Base-by-base conservation (phyloP, 2,888 invertebrate species). In the Drosophila diplacantha region DNA sequence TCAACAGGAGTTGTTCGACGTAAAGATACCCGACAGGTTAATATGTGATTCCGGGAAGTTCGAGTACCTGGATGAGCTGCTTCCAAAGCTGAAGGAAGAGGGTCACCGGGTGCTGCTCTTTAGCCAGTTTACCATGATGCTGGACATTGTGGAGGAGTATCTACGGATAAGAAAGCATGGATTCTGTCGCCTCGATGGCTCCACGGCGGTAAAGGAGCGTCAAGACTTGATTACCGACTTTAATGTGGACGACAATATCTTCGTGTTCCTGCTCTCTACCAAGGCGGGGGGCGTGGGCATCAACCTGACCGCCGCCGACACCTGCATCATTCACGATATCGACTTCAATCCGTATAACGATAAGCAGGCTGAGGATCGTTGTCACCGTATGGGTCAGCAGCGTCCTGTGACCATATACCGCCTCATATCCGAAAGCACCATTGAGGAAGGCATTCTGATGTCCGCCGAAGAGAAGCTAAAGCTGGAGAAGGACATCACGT, bases 331-430 rank as follows among this genome's bases (percentile, higher is more conserved):
- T 71, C 98, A 99, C 87, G 99, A 99, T 86, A 96, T 98, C 51
- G 99, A 99, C 90, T 98, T 97, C 88, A 99, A 99, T 90, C 98
- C 98, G 0, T 98, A 98, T 89, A 98, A 98, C 87, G 98, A 99
- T 88, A 98, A 97, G 88, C 97, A 98, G 89, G 98, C 98, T 0
- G 98, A 98, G 87, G 98, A 99, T 89, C 90, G 94, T 70, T 93
- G 93, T 85, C 94, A 94, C 86, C 89, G 94, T 29, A 92, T 94
- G 91, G 94, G 94, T 0, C 94, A 94, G 85, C 92, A 90, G 2
- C 94, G 94, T 72, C 94, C 95, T 0, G 98, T 99, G 8, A 92
- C 91, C 37, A 95, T 98, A 65, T 93, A 95, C 87, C 91, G 97
- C 77, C 90, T 98, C 51, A 90, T 99, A 65, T 93, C 95, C 66